Evolutionary conservation across 1,140 invertebrate genomes (phyloP).

Genomic region (Lepidostoma basale): DNA sequence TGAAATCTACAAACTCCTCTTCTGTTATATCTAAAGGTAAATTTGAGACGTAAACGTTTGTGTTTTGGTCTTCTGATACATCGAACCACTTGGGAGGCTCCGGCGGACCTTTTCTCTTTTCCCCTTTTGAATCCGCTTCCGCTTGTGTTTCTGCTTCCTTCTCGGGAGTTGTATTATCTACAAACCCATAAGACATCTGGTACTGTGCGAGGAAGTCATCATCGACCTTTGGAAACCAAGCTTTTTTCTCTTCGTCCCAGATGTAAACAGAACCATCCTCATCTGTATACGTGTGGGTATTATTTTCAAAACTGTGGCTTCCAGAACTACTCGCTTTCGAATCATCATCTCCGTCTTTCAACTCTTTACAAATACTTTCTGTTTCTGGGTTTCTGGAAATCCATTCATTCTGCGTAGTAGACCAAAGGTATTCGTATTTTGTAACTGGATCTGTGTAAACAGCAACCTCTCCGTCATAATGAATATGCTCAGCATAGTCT

Average conservation of each 20-base stretch:
- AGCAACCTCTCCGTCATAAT: conserved; percentile 71
- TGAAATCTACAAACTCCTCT: conserved; percentile 87
- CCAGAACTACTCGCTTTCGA: conserved; percentile 49
- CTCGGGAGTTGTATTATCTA: conserved; percentile 59
- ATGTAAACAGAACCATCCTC: conserved; percentile 88
- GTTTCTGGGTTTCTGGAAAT: conserved; percentile 53
- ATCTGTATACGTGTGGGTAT: conserved; percentile 83
- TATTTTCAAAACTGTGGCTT: conserved; percentile 71
- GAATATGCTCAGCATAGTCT: conserved; percentile 47
- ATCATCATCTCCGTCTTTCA: conserved; percentile 51
- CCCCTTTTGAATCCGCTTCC: conserved; percentile 49
- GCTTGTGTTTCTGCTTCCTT: conserved; percentile 33
- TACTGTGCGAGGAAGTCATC: conserved; percentile 96
- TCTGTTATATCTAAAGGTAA: conserved; percentile 89
- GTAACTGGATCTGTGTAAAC: conserved; percentile 76
- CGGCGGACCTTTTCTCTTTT: conserved; percentile 56
- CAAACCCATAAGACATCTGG: conserved; percentile 94
- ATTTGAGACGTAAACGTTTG: conserved; percentile 96
- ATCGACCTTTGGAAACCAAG: conserved; percentile 97
- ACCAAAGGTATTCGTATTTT: conserved; percentile 72
- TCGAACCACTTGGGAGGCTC: conserved; percentile 87
- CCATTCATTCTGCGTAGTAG: conserved; percentile 69
- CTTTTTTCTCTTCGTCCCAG: conserved; percentile 88
- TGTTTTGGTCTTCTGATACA: conserved; percentile 88
- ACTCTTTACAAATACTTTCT: conserved; percentile 49